Base-by-base conservation (phyloP, 1,140 invertebrate genomes). In the Drosophila chauvacae region DNA sequence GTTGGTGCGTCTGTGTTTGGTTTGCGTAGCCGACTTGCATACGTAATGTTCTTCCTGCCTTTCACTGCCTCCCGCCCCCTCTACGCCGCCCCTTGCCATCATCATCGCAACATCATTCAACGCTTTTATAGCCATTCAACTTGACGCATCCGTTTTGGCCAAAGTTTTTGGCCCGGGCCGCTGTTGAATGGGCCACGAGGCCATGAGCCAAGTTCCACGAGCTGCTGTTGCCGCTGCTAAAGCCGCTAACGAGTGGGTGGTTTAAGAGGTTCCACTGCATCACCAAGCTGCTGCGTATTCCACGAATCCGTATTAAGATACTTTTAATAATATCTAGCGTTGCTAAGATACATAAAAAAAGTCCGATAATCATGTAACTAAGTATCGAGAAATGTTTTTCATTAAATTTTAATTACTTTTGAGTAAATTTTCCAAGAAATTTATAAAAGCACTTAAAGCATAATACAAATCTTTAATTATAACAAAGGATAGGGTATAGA, bases 101-200 rank as follows among this genome's bases (percentile, higher is more conserved):
- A 53, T 85, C 68, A 51, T 78, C 70, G 66, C 51, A 82, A 77
- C 80, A 83, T 87, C 77, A 88, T 80, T 87, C 80, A 87, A 78
- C 73, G 84, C 80, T 87, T 87, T 88, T 87, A 84, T 88, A 84
- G 84, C 84, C 85, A 88, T 88, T 84, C 84, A 87, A 88, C 80
- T 80, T 80, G 80, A 77, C 77, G 85, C 84, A 84, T 80, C 84
- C 73, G 84, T 78, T 87, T 77, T 77, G 80, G 84, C 72, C 80
- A 87, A 88, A 72, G 68, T 80, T 88, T 88, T 88, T 77, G 53
- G 71, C 53, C 65, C 71, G 48, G 51, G 69, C 47, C 45, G 50
- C 71, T 42, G 75, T 55, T 85, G 74, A 42, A 73, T 58, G 61
- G 65, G 51, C 71, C 62, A 57, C 42, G 50, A 39, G 45, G 47